Conservation (phyloP, 2,113 vertebrate species). For the Nematolebias whitei region DNA sequence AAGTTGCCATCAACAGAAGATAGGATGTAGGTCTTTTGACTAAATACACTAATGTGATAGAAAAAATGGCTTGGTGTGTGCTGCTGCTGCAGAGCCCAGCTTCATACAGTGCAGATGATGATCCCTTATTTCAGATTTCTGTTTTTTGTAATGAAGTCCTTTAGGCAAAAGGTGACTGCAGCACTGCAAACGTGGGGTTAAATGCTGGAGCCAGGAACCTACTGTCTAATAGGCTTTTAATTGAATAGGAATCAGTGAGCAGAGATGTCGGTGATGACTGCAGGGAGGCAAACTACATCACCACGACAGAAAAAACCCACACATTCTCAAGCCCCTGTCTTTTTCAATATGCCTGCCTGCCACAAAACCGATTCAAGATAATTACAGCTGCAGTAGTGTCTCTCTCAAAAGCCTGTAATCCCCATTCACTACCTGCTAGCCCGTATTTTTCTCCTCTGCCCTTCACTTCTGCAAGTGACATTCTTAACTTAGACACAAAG, state of each 20-base stretch:
- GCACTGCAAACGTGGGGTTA: slow-evolving; percentile 27
- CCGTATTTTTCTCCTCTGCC: slow-evolving; percentile 42
- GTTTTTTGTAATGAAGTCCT: slow-evolving; percentile 20
- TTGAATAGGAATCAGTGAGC: slow-evolving; percentile 53
- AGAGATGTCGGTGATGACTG: slow-evolving; percentile 53
- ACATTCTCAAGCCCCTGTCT: slow-evolving; percentile 5
- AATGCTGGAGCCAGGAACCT: slow-evolving; percentile 27
- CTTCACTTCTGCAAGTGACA: slow-evolving; percentile 51
- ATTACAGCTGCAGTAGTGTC: slow-evolving; percentile 47
- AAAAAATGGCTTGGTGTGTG: neutral
- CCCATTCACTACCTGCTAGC: slow-evolving; percentile 20
- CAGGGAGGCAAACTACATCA: slow-evolving; percentile 31
- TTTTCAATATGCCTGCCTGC: slow-evolving; percentile 26
- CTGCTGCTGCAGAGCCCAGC: neutral
- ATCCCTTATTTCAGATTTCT: slow-evolving; percentile 11
- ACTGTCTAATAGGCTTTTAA: slow-evolving; percentile 59
- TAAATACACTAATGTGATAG: neutral
- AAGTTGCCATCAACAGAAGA: too few relatives aligned
- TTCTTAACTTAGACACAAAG: slow-evolving; percentile 46
- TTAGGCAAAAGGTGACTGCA: slow-evolving; percentile 24
- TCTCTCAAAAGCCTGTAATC: slow-evolving; percentile 55
- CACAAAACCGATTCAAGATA: slow-evolving; percentile 55
- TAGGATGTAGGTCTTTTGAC: too few relatives aligned
- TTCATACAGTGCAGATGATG: neutral
- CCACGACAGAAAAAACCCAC: slow-evolving; percentile 24